A percentile compares a stretch with the other conserved stretches of the same genome.
phyloP scores from a whole-genome alignment of 2,797 vertebrate genomes.

The Melanotaenia maccullochi region DNA sequence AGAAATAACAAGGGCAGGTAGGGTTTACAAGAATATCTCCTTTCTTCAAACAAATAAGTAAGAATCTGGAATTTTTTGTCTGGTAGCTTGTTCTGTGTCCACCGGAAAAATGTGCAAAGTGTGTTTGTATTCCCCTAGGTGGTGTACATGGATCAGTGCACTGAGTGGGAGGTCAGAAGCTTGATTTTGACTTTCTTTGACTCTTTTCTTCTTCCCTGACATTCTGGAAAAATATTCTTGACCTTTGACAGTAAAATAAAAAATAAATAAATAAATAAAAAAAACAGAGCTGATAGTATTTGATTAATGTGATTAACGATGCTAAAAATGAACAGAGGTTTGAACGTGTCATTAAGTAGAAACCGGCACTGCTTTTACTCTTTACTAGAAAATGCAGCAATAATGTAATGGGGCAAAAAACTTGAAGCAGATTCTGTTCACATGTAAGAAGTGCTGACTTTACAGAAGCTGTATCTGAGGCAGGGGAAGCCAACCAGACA shows the following conservation, averaged over 20 bases:
- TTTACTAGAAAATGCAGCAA: no score
- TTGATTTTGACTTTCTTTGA: no score
- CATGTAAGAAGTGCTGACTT: not conserved
- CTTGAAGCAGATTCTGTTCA: not conserved
- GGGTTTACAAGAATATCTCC: not conserved
- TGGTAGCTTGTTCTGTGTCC: not conserved
- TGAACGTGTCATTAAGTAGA: no score
- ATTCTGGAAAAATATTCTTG: not conserved
- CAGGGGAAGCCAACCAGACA: not conserved
- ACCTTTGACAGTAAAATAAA: not conserved
- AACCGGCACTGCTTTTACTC: not conserved
- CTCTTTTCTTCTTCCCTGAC: not conserved
- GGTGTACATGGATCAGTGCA: slow-evolving; percentile 15
- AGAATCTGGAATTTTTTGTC: not conserved
- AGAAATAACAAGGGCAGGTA: not conserved
- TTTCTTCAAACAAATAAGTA: not conserved
- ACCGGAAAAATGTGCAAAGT: not conserved
- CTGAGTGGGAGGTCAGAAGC: not conserved
- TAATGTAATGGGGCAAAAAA: not conserved
- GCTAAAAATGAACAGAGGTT: no score
- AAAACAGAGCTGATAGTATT: no score
- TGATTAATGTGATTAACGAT: no score
- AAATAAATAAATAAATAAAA: no score
- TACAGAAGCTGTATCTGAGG: not conserved
- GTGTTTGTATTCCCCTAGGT: slow-evolving; percentile 15